phyloP scores from a whole-genome alignment of 2,888 invertebrate species.

The Ariolimax columbianus region DNA sequence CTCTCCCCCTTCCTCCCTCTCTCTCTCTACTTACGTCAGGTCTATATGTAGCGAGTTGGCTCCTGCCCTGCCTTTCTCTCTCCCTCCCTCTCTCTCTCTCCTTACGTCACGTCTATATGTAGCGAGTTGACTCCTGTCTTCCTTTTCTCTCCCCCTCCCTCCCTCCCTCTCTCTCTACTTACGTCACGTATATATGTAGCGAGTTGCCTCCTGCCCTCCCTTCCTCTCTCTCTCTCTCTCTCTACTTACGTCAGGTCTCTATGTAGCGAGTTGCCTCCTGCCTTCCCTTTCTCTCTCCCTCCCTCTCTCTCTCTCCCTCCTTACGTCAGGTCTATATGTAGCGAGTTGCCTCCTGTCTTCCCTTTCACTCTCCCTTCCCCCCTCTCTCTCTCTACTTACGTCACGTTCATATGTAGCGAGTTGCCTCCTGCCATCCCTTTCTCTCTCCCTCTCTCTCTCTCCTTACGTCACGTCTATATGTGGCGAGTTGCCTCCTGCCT shows the following conservation, averaged over 20 bases:
- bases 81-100: not conserved
- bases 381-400: too few species aligned
- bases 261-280: not conserved
- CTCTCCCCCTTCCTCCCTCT: not conserved
- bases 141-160: not conserved
- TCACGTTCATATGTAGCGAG: too few species aligned
- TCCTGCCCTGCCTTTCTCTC: not conserved
- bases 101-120: too few species aligned
- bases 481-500: too few species aligned
- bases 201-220: not conserved
- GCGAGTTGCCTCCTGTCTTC: constrained; percentile 80
- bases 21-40: not conserved
- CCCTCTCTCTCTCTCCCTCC: not conserved
- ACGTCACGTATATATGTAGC: not conserved
- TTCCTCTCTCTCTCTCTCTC: not conserved
- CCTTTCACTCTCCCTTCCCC: not conserved
- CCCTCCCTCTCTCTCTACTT: constrained; percentile 1
- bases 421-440: too few species aligned
- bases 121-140: too few species aligned
- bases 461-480: too few species aligned
- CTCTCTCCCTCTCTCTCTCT: constrained; percentile 75
- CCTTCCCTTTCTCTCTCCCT: not conserved
- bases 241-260: not conserved
- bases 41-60: not conserved
- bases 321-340: not conserved